Percentiles rank a stretch among this genome's conserved stretches.
phyloP scores from a whole-genome alignment of 2,888 invertebrate species.

The Acrocyrtus sp. region DNA sequence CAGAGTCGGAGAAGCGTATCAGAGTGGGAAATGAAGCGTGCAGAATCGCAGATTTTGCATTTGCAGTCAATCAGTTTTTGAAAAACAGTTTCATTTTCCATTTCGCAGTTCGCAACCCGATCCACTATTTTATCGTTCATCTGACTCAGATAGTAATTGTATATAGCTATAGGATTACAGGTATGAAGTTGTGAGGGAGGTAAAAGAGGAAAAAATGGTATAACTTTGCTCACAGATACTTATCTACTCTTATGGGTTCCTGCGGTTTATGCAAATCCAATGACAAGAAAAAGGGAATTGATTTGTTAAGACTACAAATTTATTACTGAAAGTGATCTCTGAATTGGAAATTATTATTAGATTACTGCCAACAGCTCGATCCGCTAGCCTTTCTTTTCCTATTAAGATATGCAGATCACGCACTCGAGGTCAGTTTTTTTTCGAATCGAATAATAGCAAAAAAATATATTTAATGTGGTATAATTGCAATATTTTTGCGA shows the following conservation, averaged over 20 bases:
- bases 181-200: neutral
- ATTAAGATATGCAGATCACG: neutral
- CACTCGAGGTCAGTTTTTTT: neutral
- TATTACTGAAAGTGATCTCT: constrained; percentile 30
- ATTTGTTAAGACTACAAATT: constrained; percentile 7
- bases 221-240: constrained; percentile 9
- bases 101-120: too few species aligned
- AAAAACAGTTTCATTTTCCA: neutral
- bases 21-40: neutral
- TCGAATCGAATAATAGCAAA: neutral
- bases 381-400: too few species aligned
- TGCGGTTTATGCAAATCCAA: constrained; percentile 25
- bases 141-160: too few species aligned
- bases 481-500: too few species aligned
- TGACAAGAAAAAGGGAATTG: neutral
- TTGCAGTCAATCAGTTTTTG: neutral
- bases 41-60: too few species aligned
- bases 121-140: too few species aligned
- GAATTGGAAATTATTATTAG: too few species aligned
- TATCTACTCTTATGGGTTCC: constrained; percentile 32
- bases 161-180: too few species aligned
- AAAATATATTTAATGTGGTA: neutral
- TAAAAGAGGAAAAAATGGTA: constrained; percentile 3
- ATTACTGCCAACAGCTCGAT: too few species aligned
- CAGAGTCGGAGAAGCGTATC: too few species aligned